phyloP scores from a whole-genome alignment of 2,113 vertebrate species.

The Lonchura striata region DNA sequence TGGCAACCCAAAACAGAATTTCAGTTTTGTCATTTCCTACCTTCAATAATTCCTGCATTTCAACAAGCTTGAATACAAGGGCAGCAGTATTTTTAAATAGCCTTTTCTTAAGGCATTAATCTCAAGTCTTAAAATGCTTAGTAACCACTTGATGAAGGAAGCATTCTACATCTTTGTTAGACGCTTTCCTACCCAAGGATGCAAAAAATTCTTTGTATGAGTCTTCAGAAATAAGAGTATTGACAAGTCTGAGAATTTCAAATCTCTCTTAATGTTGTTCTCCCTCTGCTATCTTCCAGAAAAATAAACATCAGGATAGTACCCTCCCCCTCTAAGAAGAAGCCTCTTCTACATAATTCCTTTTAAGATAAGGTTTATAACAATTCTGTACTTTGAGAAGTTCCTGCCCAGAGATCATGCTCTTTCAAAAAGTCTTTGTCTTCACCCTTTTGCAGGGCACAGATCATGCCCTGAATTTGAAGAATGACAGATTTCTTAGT shows the following conservation, averaged over 20 bases:
- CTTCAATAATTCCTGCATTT: neutral
- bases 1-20: neutral
- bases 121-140: constrained; percentile 5
- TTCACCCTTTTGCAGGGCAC: neutral
- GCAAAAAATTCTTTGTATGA: neutral
- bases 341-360: neutral
- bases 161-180: neutral
- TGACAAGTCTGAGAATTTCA: neutral
- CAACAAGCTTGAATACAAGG: neutral
- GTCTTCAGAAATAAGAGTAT: neutral
- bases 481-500: neutral
- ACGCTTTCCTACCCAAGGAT: neutral
- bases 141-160: neutral
- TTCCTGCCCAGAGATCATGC: neutral
- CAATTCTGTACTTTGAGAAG: neutral
- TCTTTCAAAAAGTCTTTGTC: neutral
- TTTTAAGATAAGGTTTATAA: neutral
- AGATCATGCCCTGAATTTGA: neutral
- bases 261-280: neutral
- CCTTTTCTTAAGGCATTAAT: neutral
- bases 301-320: neutral
- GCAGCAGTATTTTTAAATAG: neutral
- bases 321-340: neutral
- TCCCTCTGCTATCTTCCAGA: neutral
- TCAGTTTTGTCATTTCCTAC: neutral